Percentiles rank a stretch among this genome's conserved stretches.
Conservation (phyloP, 2,797 vertebrate genomes). For the Cossypha caffra region DNA sequence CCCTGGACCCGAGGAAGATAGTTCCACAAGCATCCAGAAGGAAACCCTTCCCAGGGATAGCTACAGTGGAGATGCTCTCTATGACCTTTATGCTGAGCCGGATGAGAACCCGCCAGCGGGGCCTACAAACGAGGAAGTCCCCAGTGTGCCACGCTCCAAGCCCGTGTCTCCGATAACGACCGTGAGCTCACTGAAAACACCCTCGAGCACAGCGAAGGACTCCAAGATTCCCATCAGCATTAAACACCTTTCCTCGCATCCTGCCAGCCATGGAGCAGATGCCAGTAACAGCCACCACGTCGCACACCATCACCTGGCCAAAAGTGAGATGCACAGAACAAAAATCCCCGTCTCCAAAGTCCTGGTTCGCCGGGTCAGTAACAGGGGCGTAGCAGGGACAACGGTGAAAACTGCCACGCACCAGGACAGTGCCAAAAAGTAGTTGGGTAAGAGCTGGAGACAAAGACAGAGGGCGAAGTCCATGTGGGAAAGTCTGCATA, state of each 20-base stretch:
- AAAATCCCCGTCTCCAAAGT: slow-evolving; percentile 97
- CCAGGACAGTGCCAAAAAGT: slow-evolving; percentile 89
- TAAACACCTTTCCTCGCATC: slow-evolving; percentile 86
- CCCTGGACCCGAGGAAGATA: slow-evolving; percentile 87
- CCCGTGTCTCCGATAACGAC: slow-evolving; percentile 83
- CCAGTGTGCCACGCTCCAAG: slow-evolving; percentile 81
- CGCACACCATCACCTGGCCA: slow-evolving; percentile 78
- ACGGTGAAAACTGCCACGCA: slow-evolving; percentile 73
- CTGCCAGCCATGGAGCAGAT: slow-evolving; percentile 85
- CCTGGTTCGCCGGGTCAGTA: slow-evolving; percentile 89
- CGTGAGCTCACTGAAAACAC: slow-evolving; percentile 88
- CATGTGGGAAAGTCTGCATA: not conserved
- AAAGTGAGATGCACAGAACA: slow-evolving; percentile 89
- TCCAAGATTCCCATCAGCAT: slow-evolving; percentile 95
- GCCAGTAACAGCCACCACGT: slow-evolving; percentile 78
- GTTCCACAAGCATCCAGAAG: slow-evolving; percentile 77
- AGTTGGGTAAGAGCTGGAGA: slow-evolving; percentile 50
- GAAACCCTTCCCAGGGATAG: slow-evolving; percentile 86
- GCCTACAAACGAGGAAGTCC: slow-evolving; percentile 69
- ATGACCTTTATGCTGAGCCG: slow-evolving; percentile 87
- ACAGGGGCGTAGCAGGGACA: slow-evolving; percentile 81
- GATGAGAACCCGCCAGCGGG: slow-evolving; percentile 79
- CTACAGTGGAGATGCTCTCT: slow-evolving; percentile 92
- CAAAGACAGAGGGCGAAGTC: not conserved
- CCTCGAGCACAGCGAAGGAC: slow-evolving; percentile 88